Conservation (phyloP, 1,140 invertebrate species). For the Melitaea cinxia region DNA sequence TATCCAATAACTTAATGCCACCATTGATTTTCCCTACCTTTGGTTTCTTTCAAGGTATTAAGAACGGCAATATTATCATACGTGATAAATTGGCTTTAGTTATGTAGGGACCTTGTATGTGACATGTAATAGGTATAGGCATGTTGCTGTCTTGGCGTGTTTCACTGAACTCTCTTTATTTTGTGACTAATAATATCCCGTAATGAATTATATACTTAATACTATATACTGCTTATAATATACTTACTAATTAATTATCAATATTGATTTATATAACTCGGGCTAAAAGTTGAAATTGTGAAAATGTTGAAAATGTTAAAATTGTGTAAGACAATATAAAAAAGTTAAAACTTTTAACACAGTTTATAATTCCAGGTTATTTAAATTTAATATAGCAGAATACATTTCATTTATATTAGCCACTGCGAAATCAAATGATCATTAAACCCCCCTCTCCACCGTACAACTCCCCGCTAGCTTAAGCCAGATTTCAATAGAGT, state of each 20-base stretch:
- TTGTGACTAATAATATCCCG: not conserved
- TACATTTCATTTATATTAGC: no score
- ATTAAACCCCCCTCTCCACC: slow-evolving; percentile 3
- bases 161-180: not conserved
- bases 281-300: no score
- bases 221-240: no score
- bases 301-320: no score
- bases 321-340: no score
- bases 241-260: no score
- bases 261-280: no score
- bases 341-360: no score
- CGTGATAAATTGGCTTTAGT: slow-evolving; percentile 40
- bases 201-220: no score
- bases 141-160: not conserved
- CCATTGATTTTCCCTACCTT: slow-evolving; percentile 47
- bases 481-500: slow-evolving; percentile 82
- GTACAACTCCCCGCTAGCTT: slow-evolving; percentile 38
- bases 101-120: slow-evolving; percentile 7
- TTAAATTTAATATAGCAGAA: no score
- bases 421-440: slow-evolving; percentile 37
- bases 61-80: slow-evolving; percentile 36
- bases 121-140: not conserved
- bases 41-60: slow-evolving; percentile 38
- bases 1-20: slow-evolving; percentile 79
- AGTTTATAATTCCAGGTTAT: no score